Percentiles rank a stretch among this genome's conserved stretches.
phyloP scores from a whole-genome alignment of 2,113 vertebrate genomes.

The Cygnus buccinator region DNA sequence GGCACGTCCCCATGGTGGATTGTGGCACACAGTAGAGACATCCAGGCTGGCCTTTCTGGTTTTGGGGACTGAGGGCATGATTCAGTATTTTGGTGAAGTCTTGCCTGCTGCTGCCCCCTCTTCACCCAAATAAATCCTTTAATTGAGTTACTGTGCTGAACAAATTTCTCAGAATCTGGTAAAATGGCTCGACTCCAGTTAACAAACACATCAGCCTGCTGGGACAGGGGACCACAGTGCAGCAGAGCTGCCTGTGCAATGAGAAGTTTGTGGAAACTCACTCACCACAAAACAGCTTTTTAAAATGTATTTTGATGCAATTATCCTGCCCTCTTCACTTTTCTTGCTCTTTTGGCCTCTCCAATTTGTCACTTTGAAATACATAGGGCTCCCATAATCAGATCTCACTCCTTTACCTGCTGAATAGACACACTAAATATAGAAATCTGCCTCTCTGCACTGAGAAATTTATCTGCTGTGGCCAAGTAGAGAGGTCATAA shows the following conservation, averaged over 20 bases:
- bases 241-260: background rate
- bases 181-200: background rate
- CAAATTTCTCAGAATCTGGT: background rate
- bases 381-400: background rate
- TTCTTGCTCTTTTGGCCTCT: background rate
- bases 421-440: background rate
- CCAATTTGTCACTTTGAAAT: background rate
- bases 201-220: background rate
- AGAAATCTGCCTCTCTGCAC: background rate
- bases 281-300: background rate
- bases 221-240: background rate
- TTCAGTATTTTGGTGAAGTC: background rate
- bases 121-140: background rate
- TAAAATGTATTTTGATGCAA: background rate
- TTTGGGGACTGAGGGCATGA: background rate
- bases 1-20: background rate
- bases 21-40: background rate
- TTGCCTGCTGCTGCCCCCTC: background rate
- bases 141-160: background rate
- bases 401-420: background rate
- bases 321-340: background rate
- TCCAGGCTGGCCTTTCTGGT: background rate
- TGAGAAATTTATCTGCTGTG: background rate
- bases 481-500: background rate
- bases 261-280: background rate